Percentiles rank a stretch among this genome's conserved stretches.
Conservation (phyloP, 1,140 invertebrate genomes). For the Polypedilum pembai region DNA sequence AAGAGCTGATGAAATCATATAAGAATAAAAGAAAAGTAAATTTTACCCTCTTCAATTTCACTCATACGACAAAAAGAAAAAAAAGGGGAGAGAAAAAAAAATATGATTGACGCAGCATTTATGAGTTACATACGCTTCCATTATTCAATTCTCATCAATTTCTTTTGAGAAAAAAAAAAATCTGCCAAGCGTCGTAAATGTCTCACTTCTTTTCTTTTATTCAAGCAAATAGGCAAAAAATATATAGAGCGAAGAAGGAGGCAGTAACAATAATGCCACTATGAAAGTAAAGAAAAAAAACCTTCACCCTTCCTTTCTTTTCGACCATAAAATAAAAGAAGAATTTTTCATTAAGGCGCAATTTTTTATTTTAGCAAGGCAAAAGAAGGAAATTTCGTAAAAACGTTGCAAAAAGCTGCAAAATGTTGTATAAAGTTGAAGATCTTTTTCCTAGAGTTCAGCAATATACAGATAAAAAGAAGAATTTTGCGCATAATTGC, state of each 20-base stretch:
- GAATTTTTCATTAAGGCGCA: background rate
- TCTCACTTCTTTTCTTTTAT: background rate
- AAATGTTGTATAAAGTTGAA: too few relatives aligned
- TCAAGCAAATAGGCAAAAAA: background rate
- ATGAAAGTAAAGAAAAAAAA: too few relatives aligned
- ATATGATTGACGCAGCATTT: conserved; percentile 17
- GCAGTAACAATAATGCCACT: too few relatives aligned
- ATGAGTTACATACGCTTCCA: background rate
- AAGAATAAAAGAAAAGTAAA: background rate
- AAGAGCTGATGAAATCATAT: background rate
- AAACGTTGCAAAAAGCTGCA: too few relatives aligned
- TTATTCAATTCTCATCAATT: background rate
- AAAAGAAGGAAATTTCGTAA: too few relatives aligned
- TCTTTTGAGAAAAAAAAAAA: background rate
- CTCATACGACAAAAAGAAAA: background rate
- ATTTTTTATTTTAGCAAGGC: too few relatives aligned
- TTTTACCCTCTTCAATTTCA: conserved; percentile 17
- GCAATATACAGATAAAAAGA: too few relatives aligned
- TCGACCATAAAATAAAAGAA: background rate
- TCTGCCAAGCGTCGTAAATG: conserved; percentile 3
- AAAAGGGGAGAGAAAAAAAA: background rate
- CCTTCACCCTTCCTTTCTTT: background rate
- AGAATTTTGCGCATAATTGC: too few relatives aligned
- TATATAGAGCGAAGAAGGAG: background rate
- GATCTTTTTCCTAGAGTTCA: too few relatives aligned